A percentile compares a stretch with the other conserved stretches of the same genome.
Conservation (phyloP, 30 jellyfish, hydroid and myxozoan genomes). For the Catostylus mosaicus region DNA sequence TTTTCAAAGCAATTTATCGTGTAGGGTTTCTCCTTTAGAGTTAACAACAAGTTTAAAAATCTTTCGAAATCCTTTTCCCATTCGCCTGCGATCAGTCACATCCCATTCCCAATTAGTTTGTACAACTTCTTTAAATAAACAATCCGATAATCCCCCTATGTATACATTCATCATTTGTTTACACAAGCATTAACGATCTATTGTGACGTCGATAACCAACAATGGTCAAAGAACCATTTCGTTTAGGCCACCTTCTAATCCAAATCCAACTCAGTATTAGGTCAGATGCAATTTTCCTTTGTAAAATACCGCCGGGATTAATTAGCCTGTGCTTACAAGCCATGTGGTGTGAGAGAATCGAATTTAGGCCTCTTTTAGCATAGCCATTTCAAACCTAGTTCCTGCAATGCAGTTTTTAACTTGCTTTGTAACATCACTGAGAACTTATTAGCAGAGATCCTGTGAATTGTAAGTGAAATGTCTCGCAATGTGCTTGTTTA, state of each 20-base stretch:
- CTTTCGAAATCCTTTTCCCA: too few relatives aligned
- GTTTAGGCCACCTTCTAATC: neutral
- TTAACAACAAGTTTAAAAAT: too few relatives aligned
- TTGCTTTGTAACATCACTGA: neutral
- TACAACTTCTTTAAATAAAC: neutral
- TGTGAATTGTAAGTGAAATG: too few relatives aligned
- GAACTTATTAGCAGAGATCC: too few relatives aligned
- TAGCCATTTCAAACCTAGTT: neutral
- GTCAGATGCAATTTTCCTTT: neutral
- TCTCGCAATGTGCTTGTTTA: too few relatives aligned
- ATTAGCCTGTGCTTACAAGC: neutral
- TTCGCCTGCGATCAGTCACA: too few relatives aligned
- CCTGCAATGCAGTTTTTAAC: neutral
- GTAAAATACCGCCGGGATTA: slow-evolving; percentile 27
- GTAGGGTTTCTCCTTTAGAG: too few relatives aligned
- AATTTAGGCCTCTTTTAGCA: neutral
- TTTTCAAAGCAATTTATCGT: too few relatives aligned
- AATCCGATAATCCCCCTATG: neutral
- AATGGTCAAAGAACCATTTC: neutral
- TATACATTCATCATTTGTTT: neutral
- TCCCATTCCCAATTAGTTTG: neutral
- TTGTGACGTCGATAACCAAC: slow-evolving; percentile 24
- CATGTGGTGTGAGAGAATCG: slow-evolving; percentile 9
- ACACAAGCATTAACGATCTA: neutral
- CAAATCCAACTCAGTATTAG: neutral